Evolutionary conservation across 92 coral and sea anemone genomes (phyloP), one percentile per base, ranked within the genome.

Genomic region (Phenganax stokvisi): DNA sequence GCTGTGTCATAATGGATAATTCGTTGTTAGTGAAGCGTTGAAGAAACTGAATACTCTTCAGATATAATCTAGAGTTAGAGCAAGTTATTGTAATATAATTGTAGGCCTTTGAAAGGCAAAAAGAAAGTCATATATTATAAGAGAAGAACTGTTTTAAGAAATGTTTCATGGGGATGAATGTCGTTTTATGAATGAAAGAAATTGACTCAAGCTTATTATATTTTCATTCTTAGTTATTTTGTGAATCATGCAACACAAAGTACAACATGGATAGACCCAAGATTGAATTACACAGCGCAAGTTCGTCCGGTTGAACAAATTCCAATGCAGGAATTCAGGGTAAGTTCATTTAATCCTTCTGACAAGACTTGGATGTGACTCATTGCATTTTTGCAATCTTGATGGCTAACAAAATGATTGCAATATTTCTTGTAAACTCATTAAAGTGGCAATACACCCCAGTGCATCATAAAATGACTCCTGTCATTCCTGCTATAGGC

Each of bases 231-330:
- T 80, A 93, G 98, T 60, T 93, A 93, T 76, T 93, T 93, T 73
- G 87, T 93, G 15, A 85, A 93, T 62, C 98, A 93, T 84, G 68
- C 79, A 8, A 87, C 97, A 9, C 87, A 89, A 56, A 74, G 80
- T 51, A 93, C 98, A 56, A 72, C 93, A 76, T 93, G 98, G 98
- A 70, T 74, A 54, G 97, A 93, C 60, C 97, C 97, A 10, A 79
- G 97, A 68, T 53, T 84, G 53, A 81, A 56, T 51, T 44, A 20
- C 16, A 71, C 57, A 76, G 59, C 71, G 12, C 44, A 10, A 57
- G 51, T 6, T 69, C 17, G 12, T 2, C 81, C 81, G 20, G 63
- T 13, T 12, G 81, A 57, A 27, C 69, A 76, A 29, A 76, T 76
- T 28, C 81, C 81, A 12, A 51, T 76, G 9, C 81, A 25, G 31